Percentiles rank a stretch among this genome's conserved stretches.
These are phyloP conservation scores for Riparia riparia DNA, from an alignment of 2,113 vertebrate species.

Conservation along the genomic window DNA sequence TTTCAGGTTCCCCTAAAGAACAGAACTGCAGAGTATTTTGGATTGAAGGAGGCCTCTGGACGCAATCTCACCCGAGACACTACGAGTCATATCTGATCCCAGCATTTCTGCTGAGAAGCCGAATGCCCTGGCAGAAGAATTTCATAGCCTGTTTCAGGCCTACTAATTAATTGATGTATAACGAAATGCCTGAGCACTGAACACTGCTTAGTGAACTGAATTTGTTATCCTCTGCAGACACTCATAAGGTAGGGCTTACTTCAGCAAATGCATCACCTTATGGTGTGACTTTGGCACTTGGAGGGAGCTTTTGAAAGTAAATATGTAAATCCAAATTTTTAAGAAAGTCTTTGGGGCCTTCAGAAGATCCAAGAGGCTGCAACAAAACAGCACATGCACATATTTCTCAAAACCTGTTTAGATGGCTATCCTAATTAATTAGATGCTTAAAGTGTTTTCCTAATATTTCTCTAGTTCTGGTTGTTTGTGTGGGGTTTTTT, in stretches of 20 bases:
- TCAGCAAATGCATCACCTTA: not conserved
- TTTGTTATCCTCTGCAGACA: not conserved
- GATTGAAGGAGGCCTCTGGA: not conserved
- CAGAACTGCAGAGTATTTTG: not conserved
- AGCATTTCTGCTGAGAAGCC: not conserved
- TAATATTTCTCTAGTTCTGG: not conserved
- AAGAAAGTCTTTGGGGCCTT: not conserved
- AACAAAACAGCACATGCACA: accelerated
- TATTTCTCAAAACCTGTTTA: not conserved
- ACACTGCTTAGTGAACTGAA: not conserved
- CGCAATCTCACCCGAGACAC: not conserved
- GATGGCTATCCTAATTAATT: not conserved
- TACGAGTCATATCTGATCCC: not conserved
- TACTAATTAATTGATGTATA: not conserved
- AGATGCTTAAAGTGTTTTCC: not conserved
- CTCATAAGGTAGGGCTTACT: not conserved
- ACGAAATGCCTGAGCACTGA: not conserved
- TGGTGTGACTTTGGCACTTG: not conserved
- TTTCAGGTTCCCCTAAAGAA: not conserved
- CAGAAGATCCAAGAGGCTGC: not conserved
- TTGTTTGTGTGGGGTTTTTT: not conserved
- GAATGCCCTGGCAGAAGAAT: not conserved
- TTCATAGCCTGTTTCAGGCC: accelerated
- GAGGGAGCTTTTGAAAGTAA: not conserved
- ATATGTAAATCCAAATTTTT: not conserved